A percentile compares a stretch with the other conserved stretches of the same genome.
phyloP scores from a whole-genome alignment of 2,797 vertebrate species.

The Netta rufina region DNA sequence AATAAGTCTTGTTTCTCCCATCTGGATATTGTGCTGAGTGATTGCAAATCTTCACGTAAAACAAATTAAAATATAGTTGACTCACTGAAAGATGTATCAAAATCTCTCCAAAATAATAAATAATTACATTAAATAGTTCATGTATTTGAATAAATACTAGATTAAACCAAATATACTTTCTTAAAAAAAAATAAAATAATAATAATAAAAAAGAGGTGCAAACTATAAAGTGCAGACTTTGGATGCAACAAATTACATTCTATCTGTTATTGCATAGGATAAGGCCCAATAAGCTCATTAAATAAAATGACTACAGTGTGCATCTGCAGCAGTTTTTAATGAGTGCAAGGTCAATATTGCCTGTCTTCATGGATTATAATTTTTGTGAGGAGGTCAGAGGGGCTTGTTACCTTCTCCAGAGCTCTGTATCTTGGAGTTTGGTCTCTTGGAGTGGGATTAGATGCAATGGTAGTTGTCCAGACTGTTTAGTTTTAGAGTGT shows the following conservation, averaged over 20 bases:
- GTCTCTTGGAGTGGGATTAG: not conserved
- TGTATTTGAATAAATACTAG: not conserved
- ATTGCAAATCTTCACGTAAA: not conserved
- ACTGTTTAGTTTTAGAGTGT: not conserved
- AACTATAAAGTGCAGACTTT: not conserved
- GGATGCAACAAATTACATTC: not conserved
- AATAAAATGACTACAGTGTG: not conserved
- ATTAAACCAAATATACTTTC: not conserved
- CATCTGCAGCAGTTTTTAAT: not conserved
- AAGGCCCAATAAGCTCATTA: not conserved
- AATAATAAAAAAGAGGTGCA: not conserved
- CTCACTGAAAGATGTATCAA: not conserved
- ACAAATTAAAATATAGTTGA: not conserved
- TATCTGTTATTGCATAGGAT: not conserved
- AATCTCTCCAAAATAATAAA: not conserved
- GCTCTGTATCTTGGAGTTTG: not conserved
- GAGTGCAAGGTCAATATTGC: not conserved
- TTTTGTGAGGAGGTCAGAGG: not conserved
- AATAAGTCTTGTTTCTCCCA: not conserved
- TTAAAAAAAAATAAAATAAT: not conserved
- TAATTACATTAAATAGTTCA: not conserved
- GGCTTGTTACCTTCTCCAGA: not conserved
- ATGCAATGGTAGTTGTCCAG: not conserved
- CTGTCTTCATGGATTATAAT: not conserved
- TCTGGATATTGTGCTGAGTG: not conserved